These are phyloP conservation scores for Cromileptes altivelis DNA, from an alignment of 2,113 vertebrate species.

Conservation along the genomic window DNA sequence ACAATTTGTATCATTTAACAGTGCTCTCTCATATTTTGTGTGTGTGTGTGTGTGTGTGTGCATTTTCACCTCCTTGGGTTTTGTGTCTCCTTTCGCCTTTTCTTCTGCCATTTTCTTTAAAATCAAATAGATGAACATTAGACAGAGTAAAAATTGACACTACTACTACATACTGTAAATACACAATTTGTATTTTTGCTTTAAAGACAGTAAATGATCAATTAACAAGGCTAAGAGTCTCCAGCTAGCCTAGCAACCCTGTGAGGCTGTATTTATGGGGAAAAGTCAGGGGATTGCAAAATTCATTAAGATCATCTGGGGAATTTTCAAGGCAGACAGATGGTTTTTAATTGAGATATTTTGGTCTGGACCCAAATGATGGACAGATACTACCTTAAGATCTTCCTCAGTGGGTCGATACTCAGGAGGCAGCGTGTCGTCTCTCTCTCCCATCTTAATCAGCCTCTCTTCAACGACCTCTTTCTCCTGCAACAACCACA, in stretches of 20 bases:
- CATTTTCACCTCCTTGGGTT: constrained; percentile 68
- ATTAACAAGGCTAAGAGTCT: neutral
- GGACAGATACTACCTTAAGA: constrained; percentile 63
- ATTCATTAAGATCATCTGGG: neutral
- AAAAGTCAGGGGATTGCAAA: neutral
- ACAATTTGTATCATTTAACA: neutral
- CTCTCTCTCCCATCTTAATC: constrained; percentile 83
- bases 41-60: neutral
- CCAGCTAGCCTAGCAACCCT: neutral
- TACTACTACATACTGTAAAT: too few species aligned
- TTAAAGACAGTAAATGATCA: neutral
- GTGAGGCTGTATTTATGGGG: neutral
- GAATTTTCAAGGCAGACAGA: neutral
- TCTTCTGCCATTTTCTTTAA: constrained; percentile 70
- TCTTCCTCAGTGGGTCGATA: constrained; percentile 78
- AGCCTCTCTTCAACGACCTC: constrained; percentile 72
- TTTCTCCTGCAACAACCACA: constrained; percentile 78
- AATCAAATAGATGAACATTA: constrained; percentile 1
- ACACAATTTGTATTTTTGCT: neutral
- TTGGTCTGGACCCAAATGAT: neutral
- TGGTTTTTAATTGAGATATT: neutral
- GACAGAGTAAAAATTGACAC: neutral
- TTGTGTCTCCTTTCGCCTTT: constrained; percentile 40
- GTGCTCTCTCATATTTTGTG: neutral
- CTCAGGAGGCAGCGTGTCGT: constrained; percentile 82